Evolutionary conservation across 2,797 vertebrate genomes (phyloP).

Genomic region (Manis javanica): DNA sequence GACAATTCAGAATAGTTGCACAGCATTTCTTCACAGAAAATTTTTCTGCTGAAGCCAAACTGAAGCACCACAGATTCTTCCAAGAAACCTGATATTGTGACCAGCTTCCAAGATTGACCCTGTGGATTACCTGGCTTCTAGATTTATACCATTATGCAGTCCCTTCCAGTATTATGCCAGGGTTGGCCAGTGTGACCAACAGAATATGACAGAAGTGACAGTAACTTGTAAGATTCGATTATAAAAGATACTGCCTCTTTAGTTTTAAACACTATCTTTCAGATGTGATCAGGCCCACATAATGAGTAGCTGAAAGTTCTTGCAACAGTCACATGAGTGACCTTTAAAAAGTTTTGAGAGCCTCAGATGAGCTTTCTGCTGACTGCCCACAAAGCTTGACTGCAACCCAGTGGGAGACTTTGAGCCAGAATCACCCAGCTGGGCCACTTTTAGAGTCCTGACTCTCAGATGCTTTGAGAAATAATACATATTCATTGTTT

Average conservation of each 20-base stretch:
- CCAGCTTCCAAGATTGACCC: neutral
- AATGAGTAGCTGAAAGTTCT: neutral
- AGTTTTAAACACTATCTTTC: neutral
- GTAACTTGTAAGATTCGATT: neutral
- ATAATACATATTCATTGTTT: neutral
- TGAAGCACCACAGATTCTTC: neutral
- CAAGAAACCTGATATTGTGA: neutral
- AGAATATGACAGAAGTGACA: neutral
- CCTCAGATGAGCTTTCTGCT: neutral
- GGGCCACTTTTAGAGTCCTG: neutral
- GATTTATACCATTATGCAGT: neutral
- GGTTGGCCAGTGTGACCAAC: neutral
- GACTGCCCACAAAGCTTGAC: neutral
- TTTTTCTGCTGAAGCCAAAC: neutral
- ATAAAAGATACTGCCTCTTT: neutral
- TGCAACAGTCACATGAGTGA: neutral
- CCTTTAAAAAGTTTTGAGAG: neutral
- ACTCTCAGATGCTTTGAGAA: neutral
- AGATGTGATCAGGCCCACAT: neutral
- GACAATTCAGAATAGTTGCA: neutral
- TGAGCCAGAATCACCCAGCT: neutral
- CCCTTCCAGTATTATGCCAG: neutral
- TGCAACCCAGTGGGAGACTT: fast-evolving
- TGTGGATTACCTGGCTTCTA: neutral
- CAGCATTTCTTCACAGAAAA: neutral